Conservation (phyloP, 2,797 vertebrate genomes). For the Takifugu ocellatus region DNA sequence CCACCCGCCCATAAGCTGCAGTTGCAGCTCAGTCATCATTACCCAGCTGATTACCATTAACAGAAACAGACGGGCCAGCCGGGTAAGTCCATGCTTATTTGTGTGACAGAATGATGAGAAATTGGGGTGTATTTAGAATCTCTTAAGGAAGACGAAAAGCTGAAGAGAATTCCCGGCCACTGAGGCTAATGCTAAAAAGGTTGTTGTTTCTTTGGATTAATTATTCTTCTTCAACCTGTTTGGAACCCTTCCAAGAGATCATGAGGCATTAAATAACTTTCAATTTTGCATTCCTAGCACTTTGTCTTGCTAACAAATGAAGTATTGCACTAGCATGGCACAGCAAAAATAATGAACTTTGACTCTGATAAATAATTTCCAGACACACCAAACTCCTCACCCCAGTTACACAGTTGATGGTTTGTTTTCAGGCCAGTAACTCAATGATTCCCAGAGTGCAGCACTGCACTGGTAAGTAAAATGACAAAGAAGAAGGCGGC, state of each 20-base stretch:
- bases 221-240: too few relatives aligned
- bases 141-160: conserved; percentile 15
- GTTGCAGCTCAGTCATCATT: conserved; percentile 63
- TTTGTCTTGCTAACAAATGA: conserved; percentile 26
- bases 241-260: too few relatives aligned
- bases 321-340: conserved; percentile 5
- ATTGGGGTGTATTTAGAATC: conserved; percentile 19
- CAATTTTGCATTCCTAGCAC: conserved; percentile 25
- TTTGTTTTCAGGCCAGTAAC: conserved; percentile 68
- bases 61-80: conserved; percentile 56
- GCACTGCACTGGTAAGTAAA: conserved; percentile 57
- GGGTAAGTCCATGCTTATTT: conserved; percentile 31
- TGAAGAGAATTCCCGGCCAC: background rate
- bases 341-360: conserved; percentile 38
- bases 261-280: conserved; percentile 12
- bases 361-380: conserved; percentile 50
- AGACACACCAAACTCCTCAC: conserved; percentile 19
- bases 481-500: conserved; percentile 49
- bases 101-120: conserved; percentile 21
- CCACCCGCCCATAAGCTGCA: conserved; percentile 51
- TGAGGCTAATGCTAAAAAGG: background rate
- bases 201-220: background rate
- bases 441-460: conserved; percentile 67
- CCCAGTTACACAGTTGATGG: conserved; percentile 31
- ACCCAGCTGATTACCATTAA: conserved; percentile 62